phyloP scores from a whole-genome alignment of 1,140 invertebrate species.

The Listronotus oregonensis region DNA sequence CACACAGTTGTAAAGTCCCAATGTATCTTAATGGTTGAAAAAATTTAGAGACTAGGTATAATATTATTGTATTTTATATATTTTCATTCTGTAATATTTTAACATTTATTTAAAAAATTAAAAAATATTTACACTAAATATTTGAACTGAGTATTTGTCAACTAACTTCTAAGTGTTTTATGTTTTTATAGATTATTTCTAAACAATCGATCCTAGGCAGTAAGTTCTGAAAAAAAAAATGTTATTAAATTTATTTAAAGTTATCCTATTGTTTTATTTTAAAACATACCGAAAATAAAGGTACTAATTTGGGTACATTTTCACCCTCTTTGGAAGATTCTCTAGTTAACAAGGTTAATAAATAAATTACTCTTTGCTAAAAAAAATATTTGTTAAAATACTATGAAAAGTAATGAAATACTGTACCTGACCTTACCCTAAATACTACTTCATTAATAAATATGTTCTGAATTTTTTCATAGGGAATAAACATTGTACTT shows the following conservation, averaged over 20 bases:
- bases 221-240: constrained; percentile 24
- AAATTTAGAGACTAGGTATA: no score
- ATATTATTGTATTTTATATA: background rate
- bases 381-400: constrained; percentile 31
- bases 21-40: no score
- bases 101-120: background rate
- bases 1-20: no score
- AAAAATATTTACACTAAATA: background rate
- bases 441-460: constrained; percentile 67
- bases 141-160: background rate
- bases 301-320: constrained; percentile 36
- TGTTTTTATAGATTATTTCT: constrained; percentile 27
- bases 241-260: background rate
- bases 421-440: constrained; percentile 56
- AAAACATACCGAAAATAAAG: constrained; percentile 50
- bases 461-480: constrained; percentile 60
- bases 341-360: constrained; percentile 55
- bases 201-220: constrained; percentile 33
- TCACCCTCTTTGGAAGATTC: constrained; percentile 37
- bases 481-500: constrained; percentile 58
- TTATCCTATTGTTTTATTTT: background rate
- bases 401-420: no score
- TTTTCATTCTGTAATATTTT: constrained; percentile 1
- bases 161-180: constrained; percentile 13
- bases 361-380: constrained; percentile 56